A percentile compares a stretch with the other conserved stretches of the same genome.
phyloP scores from a whole-genome alignment of 2,113 vertebrate species.

The Gopherus evgoodei region DNA sequence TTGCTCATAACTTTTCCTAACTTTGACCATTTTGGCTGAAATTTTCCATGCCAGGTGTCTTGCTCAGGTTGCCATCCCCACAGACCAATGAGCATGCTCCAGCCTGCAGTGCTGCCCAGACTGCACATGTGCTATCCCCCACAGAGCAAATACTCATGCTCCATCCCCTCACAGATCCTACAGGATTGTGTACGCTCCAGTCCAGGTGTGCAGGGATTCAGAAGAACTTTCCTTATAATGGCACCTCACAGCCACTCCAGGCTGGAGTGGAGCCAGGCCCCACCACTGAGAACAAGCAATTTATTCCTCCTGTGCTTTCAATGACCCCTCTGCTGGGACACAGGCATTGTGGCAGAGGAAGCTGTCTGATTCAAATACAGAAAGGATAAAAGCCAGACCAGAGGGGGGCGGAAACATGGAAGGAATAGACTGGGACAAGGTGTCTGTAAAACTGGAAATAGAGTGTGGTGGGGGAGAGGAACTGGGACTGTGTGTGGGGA shows the following conservation, averaged over 20 bases:
- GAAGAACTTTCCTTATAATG: neutral
- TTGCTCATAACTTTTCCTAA: neutral
- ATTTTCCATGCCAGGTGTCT: neutral
- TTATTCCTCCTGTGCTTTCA: neutral
- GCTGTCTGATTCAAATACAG: neutral
- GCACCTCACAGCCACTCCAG: accelerated
- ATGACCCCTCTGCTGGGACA: neutral
- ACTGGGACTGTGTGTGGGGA: neutral
- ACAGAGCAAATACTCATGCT: neutral
- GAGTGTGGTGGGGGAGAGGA: neutral
- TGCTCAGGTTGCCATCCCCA: neutral
- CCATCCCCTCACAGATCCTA: neutral
- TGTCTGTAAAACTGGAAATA: neutral
- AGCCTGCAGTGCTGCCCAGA: neutral
- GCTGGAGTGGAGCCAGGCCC: accelerated
- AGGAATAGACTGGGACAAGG: neutral
- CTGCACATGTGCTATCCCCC: neutral
- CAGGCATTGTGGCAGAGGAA: neutral
- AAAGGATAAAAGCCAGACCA: neutral
- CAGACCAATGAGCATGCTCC: neutral
- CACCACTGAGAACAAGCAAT: neutral
- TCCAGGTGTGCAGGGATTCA: neutral
- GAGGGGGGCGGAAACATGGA: neutral
- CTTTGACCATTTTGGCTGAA: neutral
- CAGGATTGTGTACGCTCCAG: neutral